Percentiles rank a stretch among this genome's conserved stretches.
phyloP scores from a whole-genome alignment of 1,140 invertebrate genomes.

The Brachionus calyciflorus region DNA sequence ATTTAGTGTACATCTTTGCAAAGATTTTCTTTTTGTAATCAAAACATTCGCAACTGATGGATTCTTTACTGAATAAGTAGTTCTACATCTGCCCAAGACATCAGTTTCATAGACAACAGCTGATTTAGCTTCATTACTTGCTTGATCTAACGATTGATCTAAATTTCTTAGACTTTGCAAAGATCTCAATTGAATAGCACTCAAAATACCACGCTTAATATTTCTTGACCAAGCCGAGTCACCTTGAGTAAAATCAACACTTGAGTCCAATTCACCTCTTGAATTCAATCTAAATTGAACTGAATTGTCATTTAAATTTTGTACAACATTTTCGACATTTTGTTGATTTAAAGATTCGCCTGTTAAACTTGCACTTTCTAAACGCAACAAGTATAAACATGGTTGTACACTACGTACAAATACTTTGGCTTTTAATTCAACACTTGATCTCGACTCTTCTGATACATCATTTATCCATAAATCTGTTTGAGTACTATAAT shows the following conservation, averaged over 20 bases:
- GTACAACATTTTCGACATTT: not conserved
- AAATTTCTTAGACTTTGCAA: not conserved
- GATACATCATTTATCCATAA: constrained; percentile 47
- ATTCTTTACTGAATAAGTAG: constrained; percentile 19
- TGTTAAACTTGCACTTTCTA: constrained; percentile 4
- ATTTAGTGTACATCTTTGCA: constrained; percentile 44
- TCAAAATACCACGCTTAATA: constrained; percentile 42
- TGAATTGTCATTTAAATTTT: constrained; percentile 10
- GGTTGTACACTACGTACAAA: constrained; percentile 1
- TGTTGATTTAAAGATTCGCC: constrained; percentile 25
- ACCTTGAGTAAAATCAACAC: constrained; percentile 26
- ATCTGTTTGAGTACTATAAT: constrained; percentile 1
- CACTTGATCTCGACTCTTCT: constrained; percentile 12
- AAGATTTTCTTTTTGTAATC: constrained; percentile 1
- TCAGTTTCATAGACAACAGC: constrained; percentile 44
- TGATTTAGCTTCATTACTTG: constrained; percentile 2
- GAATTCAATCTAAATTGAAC: constrained; percentile 40
- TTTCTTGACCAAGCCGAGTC: constrained; percentile 42
- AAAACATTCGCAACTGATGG: not conserved
- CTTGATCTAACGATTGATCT: constrained; percentile 15
- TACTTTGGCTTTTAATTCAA: constrained; percentile 32
- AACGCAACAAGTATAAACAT: constrained; percentile 39
- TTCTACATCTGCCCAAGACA: constrained; percentile 39
- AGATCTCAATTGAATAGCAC: constrained; percentile 33
- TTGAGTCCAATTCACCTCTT: constrained; percentile 29